Evolutionary conservation across 2,113 vertebrate species (phyloP).

Genomic region (Larimichthys crocea): DNA sequence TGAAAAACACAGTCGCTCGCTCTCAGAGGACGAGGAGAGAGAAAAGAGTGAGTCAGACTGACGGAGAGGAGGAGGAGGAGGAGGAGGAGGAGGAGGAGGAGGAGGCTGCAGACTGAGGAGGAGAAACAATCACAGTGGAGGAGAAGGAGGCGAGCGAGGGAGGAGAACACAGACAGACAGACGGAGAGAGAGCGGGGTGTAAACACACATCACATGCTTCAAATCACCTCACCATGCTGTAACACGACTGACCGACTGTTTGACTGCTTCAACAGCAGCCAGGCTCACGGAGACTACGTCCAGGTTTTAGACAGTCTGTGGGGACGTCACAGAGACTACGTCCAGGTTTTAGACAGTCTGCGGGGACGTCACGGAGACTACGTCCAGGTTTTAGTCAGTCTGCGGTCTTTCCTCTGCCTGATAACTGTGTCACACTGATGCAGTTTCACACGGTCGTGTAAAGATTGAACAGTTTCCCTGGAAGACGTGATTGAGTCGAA

Average conservation of each 20-base stretch:
- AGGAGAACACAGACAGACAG: background rate
- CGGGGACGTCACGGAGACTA: too few relatives aligned
- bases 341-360: too few relatives aligned
- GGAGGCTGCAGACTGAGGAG: constrained; percentile 12
- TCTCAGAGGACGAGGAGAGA: constrained; percentile 15
- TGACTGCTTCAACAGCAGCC: constrained; percentile 28
- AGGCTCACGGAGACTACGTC: background rate
- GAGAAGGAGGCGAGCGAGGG: background rate
- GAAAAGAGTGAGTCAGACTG: constrained; percentile 50
- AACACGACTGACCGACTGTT: constrained; percentile 34
- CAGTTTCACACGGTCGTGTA: too few relatives aligned
- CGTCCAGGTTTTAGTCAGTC: too few relatives aligned
- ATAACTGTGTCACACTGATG: too few relatives aligned
- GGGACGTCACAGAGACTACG: too few relatives aligned
- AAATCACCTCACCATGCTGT: constrained; percentile 60
- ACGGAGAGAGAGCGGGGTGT: constrained; percentile 20
- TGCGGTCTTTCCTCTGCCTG: too few relatives aligned
- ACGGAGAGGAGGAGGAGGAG: constrained; percentile 10
- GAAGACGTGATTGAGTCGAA: too few relatives aligned
- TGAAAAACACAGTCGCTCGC: background rate
- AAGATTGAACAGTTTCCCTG: too few relatives aligned
- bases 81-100: constrained; percentile 20
- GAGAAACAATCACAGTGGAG: constrained; percentile 36
- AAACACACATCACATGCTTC: constrained; percentile 70
- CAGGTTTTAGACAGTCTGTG: too few relatives aligned